Evolutionary conservation across 2,113 vertebrate species (phyloP).

Genomic region (Psettodes erumei): DNA sequence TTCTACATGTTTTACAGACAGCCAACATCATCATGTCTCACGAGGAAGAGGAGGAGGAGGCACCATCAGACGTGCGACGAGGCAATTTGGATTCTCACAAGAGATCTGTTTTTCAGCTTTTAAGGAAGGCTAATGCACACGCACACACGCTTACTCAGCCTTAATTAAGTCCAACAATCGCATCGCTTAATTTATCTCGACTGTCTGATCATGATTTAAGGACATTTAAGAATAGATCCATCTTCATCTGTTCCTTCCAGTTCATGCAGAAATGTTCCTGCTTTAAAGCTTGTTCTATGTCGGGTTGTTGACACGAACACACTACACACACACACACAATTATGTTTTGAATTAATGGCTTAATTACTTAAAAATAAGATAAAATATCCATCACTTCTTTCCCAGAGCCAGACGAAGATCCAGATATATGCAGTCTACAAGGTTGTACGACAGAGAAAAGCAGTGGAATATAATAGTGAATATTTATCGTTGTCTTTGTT

Average conservation of each 20-base stretch:
- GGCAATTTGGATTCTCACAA: background rate
- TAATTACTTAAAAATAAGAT: too few relatives aligned
- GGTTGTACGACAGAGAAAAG: too few relatives aligned
- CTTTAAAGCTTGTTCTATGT: background rate
- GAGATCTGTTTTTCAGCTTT: background rate
- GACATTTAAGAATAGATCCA: conserved; percentile 28
- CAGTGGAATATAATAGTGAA: too few relatives aligned
- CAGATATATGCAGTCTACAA: too few relatives aligned
- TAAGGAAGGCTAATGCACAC: conserved; percentile 1
- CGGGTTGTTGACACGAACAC: background rate
- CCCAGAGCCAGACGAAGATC: too few relatives aligned
- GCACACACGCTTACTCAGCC: background rate
- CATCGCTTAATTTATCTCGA: conserved; percentile 19
- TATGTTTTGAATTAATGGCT: too few relatives aligned
- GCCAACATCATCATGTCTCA: background rate
- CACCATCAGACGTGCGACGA: background rate
- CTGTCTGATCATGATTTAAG: conserved; percentile 35
- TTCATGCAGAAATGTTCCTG: conserved; percentile 4
- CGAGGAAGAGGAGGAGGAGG: background rate
- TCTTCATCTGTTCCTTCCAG: conserved; percentile 9
- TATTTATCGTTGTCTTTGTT: too few relatives aligned
- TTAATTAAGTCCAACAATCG: conserved; percentile 37
- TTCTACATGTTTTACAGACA: background rate
- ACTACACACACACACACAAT: background rate
- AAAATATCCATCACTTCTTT: too few relatives aligned